A percentile compares a stretch with the other conserved stretches of the same genome.
These are phyloP conservation scores for Drosophila guanche DNA, from an alignment of 1,140 invertebrate species.

Conservation along the genomic window DNA sequence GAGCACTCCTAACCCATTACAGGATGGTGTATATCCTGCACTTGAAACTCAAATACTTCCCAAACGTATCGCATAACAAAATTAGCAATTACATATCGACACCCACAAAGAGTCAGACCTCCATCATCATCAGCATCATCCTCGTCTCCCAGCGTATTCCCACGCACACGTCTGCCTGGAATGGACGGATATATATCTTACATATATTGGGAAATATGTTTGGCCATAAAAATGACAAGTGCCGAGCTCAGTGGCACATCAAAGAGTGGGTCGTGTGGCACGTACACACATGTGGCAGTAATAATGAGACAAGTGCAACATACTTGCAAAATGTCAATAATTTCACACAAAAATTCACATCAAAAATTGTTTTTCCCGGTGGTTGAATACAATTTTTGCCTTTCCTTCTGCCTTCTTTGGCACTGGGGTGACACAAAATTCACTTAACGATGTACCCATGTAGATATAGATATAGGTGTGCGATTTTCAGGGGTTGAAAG, in stretches of 20 bases:
- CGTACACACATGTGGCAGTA: slow-evolving; percentile 78
- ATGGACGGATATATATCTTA: slow-evolving; percentile 17
- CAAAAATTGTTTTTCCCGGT: slow-evolving; percentile 40
- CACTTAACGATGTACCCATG: slow-evolving; percentile 52
- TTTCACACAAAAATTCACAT: slow-evolving; percentile 48
- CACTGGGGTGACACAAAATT: slow-evolving; percentile 34
- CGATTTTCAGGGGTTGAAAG: slow-evolving; percentile 17
- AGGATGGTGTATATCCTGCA: slow-evolving; percentile 41
- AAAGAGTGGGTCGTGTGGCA: slow-evolving; percentile 63
- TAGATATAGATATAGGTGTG: slow-evolving; percentile 20
- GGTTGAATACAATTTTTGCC: slow-evolving; percentile 51
- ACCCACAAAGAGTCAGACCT: slow-evolving; percentile 49
- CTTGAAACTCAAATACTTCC: slow-evolving; percentile 42
- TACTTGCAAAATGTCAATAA: slow-evolving; percentile 81
- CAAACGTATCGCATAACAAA: slow-evolving; percentile 69
- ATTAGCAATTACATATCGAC: slow-evolving; percentile 76
- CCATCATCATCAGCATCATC: slow-evolving; percentile 35
- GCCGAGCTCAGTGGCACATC: slow-evolving; percentile 67
- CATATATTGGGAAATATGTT: slow-evolving; percentile 60
- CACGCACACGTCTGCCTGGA: slow-evolving; percentile 35
- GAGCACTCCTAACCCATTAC: slow-evolving; percentile 31
- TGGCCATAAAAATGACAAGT: slow-evolving; percentile 75
- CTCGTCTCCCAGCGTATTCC: slow-evolving; percentile 61
- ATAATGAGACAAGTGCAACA: slow-evolving; percentile 82
- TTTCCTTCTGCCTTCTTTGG: slow-evolving; percentile 31